These are phyloP conservation scores for Hydrozoanthus gracilis DNA, from an alignment of 92 coral and sea anemone species.

Conservation along the genomic window DNA sequence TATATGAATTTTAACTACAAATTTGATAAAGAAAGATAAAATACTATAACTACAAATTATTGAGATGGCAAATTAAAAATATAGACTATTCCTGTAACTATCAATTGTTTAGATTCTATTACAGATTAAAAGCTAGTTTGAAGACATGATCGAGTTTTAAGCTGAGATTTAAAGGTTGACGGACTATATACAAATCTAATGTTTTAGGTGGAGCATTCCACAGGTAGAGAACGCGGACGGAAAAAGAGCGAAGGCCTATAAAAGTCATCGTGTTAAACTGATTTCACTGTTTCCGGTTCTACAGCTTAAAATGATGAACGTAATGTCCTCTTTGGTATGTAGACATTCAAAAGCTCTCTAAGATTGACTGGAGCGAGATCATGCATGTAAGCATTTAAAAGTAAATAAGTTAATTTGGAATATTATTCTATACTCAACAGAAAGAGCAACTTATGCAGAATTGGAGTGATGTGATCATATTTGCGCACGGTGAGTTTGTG, in stretches of 20 bases:
- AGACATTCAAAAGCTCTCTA: background rate
- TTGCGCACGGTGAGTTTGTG: background rate
- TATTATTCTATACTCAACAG: background rate
- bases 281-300: no score
- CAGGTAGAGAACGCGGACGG: background rate
- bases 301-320: constrained; percentile 5
- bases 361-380: background rate
- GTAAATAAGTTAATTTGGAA: background rate
- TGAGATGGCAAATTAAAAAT: no score
- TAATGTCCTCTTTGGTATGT: constrained; percentile 1
- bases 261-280: no score
- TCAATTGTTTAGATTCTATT: no score
- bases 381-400: background rate
- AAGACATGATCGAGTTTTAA: no score
- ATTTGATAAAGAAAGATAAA: no score
- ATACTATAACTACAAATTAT: no score
- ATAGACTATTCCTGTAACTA: no score
- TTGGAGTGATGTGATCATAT: background rate
- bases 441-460: background rate
- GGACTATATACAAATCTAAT: background rate
- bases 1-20: no score
- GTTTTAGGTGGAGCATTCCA: background rate
- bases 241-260: background rate
- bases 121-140: no score
- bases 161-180: no score